Conservation (phyloP, 2,113 vertebrate genomes). For the Pollachius pollachius region DNA sequence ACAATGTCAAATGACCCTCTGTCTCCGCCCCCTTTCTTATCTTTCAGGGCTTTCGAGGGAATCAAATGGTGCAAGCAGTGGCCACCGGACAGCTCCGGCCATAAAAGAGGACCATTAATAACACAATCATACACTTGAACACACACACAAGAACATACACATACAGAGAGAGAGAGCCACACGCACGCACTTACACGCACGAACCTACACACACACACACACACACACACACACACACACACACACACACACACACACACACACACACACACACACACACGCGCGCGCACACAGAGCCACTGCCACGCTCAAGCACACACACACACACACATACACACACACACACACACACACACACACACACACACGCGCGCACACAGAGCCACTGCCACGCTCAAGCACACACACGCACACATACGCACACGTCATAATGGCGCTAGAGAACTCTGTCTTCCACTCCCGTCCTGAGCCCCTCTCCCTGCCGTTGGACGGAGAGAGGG, state of each 20-base stretch:
- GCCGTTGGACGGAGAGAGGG: conserved; percentile 62
- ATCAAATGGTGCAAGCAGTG: conserved; percentile 63
- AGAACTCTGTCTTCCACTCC: conserved; percentile 64
- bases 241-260: conserved; percentile 11
- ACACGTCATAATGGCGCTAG: conserved; percentile 60
- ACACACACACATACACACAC: not conserved
- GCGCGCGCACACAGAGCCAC: not conserved
- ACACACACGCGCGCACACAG: not conserved
- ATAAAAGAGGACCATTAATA: conserved; percentile 48
- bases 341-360: conserved; percentile 1
- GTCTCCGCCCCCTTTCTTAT: conserved; percentile 21
- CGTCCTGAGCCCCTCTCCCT: conserved; percentile 61
- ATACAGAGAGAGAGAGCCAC: conserved; percentile 10
- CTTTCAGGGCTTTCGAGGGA: conserved; percentile 57
- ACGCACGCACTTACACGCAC: conserved; percentile 14
- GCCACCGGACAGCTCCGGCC: conserved; percentile 48
- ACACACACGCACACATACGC: not conserved
- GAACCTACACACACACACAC: not conserved
- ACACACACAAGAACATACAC: conserved; percentile 1
- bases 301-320: not conserved
- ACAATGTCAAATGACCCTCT: conserved; percentile 20
- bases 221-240: conserved; percentile 9
- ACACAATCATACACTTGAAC: conserved; percentile 34
- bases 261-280: not conserved
- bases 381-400: not conserved